Base-by-base conservation (phyloP, 2,888 invertebrate genomes). In the Cheilosia vernalis region DNA sequence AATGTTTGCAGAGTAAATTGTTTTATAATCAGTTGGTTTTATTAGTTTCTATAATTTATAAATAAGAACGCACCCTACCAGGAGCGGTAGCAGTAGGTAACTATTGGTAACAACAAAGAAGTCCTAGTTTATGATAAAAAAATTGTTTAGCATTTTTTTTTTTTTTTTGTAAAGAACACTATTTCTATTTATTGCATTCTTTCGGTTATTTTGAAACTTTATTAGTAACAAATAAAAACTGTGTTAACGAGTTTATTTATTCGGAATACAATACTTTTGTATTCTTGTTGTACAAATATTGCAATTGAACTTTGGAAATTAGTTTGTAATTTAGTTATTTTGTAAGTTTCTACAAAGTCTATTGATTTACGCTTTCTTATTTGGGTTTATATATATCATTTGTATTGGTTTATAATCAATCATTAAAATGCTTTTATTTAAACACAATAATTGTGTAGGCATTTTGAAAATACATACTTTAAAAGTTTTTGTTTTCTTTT, bases 401-500 rank as follows among this genome's bases (percentile, higher is more conserved):
- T n/a, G 21, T 24, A 37, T 58, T 40, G 40, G 47, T 66, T 66
- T 83, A 56, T 76, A 42, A 37, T 76, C 69, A 63, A 47, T 47
- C n/a, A 19, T 76, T 81, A 64, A 53, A 70, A 73, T 69, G 37
- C 37, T 24, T 47, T 51, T 42, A 44, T 69, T 79, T 56, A 73
- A 42, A 56, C 72, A 83, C 83, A 83, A 73, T 63, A 79, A 79
- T 69, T 73, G 63, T 84, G 69, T 69, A 84, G 83, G 79, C 69
- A 27, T 79, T 64, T 60, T 79, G 19, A 69, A 74, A 74, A 72
- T 82, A 58, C 63, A 72, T 63, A 55, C 58, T n/a, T 78, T 51
- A 60, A 2, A 40, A 47, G 61, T 30, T 37, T 1, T 42, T 73
- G 13, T 53, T 61, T 53, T 13, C 15, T 56, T 30, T 56, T 53